Conservation (phyloP, 2,797 vertebrate species). For the Lacerta viridis region DNA sequence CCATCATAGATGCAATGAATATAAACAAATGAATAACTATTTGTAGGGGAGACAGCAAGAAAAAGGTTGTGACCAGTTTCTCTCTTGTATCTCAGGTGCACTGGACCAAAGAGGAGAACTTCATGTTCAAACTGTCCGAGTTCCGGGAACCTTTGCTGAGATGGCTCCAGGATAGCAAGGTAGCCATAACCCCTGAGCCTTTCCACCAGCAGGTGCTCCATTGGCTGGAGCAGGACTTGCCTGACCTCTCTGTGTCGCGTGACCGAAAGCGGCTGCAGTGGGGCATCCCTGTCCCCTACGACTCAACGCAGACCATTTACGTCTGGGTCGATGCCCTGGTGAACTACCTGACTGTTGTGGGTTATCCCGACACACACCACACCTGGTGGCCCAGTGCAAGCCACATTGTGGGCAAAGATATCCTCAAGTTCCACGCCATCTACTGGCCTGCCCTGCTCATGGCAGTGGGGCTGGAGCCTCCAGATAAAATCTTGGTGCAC, state of each 20-base stretch:
- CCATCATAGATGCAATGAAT: no score
- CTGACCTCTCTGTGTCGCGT: slow-evolving; percentile 93
- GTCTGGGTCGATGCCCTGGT: slow-evolving; percentile 98
- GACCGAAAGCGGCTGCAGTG: slow-evolving; percentile 90
- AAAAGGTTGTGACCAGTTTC: not conserved
- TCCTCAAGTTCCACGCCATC: slow-evolving; percentile 94
- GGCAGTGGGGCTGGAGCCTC: slow-evolving; percentile 87
- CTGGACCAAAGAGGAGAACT: slow-evolving; percentile 96
- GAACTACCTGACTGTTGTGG: slow-evolving; percentile 92
- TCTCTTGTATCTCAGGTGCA: slow-evolving; percentile 84
- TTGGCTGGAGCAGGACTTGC: slow-evolving; percentile 91
- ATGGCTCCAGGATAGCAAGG: slow-evolving; percentile 86
- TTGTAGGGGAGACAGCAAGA: not conserved
- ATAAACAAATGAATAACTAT: no score
- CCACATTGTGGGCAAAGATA: slow-evolving; percentile 96
- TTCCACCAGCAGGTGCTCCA: slow-evolving; percentile 84
- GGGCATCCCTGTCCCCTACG: slow-evolving; percentile 92
- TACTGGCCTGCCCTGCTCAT: slow-evolving; percentile 97
- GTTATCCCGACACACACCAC: slow-evolving; percentile 85
- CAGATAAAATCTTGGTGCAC: slow-evolving; percentile 88
- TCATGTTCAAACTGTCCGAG: slow-evolving; percentile 91
- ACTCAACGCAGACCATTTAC: slow-evolving; percentile 91
- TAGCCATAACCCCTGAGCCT: slow-evolving; percentile 83
- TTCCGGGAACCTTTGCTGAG: slow-evolving; percentile 84
- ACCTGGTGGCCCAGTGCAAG: slow-evolving; percentile 84